These are phyloP conservation scores for Phrynosoma blainvillii DNA, from an alignment of 2,113 vertebrate genomes.

Conservation along the genomic window DNA sequence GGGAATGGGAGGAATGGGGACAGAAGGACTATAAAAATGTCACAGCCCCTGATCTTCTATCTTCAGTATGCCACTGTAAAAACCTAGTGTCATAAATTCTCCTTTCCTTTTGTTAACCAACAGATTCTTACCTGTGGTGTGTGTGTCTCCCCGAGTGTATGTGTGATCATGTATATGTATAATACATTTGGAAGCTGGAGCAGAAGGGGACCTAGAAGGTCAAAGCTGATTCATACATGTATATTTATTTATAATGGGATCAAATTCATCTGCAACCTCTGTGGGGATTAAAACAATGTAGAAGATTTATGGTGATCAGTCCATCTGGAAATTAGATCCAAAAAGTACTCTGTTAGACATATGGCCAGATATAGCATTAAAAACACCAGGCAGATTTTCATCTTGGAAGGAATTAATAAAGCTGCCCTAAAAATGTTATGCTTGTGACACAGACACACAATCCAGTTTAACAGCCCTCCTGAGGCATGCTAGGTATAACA, in stretches of 20 bases:
- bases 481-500: neutral
- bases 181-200: conserved; percentile 18
- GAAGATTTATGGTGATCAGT: conserved; percentile 43
- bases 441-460: neutral
- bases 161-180: conserved; percentile 19
- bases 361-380: neutral
- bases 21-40: conserved; percentile 75
- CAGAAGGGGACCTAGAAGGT: conserved; percentile 47
- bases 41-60: conserved; percentile 71
- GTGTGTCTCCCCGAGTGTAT: fast-evolving
- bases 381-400: conserved; percentile 7
- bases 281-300: conserved; percentile 11
- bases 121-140: conserved; percentile 21
- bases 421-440: neutral
- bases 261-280: conserved; percentile 55
- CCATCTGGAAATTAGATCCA: conserved; percentile 46
- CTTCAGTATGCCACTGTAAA: conserved; percentile 64
- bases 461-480: neutral
- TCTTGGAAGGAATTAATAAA: fast-evolving
- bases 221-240: conserved; percentile 27
- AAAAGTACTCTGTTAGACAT: neutral
- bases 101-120: conserved; percentile 14
- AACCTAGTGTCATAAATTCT: conserved; percentile 67
- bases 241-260: conserved; percentile 43
- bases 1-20: conserved; percentile 13